phyloP scores from a whole-genome alignment of 1,140 invertebrate genomes.

The Cheumatopsyche charites region DNA sequence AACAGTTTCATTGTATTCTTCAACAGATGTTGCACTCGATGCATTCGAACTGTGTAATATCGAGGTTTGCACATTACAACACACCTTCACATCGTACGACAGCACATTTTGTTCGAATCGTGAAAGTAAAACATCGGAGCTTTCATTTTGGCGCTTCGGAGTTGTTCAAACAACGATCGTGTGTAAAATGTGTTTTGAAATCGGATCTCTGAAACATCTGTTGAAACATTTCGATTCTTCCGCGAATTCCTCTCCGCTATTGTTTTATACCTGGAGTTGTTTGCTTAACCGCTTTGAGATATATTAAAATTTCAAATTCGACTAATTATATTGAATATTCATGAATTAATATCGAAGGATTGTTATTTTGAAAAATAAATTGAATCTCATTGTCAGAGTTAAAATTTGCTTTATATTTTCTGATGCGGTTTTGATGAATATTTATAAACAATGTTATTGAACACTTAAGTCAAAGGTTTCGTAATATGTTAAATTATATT shows the following conservation, averaged over 20 bases:
- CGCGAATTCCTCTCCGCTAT: conserved; percentile 1
- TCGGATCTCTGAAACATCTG: conserved; percentile 8
- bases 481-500: too few species aligned
- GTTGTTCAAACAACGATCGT: conserved; percentile 11
- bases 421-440: too few species aligned
- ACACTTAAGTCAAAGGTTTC: too few species aligned
- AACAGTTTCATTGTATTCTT: too few species aligned
- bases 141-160: background rate
- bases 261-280: background rate
- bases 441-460: too few species aligned
- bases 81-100: background rate
- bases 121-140: conserved; percentile 4
- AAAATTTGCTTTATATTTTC: too few species aligned
- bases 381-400: too few species aligned
- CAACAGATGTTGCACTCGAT: background rate
- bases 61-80: background rate
- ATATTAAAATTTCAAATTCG: background rate
- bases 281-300: background rate
- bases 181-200: conserved; percentile 3
- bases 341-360: too few species aligned
- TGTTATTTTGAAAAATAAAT: too few species aligned
- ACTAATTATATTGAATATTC: background rate
- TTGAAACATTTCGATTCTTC: conserved; percentile 18
- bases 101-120: background rate
- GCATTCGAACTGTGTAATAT: background rate